Conservation (phyloP, 2,888 invertebrate species). For the Dugesia japonica region DNA sequence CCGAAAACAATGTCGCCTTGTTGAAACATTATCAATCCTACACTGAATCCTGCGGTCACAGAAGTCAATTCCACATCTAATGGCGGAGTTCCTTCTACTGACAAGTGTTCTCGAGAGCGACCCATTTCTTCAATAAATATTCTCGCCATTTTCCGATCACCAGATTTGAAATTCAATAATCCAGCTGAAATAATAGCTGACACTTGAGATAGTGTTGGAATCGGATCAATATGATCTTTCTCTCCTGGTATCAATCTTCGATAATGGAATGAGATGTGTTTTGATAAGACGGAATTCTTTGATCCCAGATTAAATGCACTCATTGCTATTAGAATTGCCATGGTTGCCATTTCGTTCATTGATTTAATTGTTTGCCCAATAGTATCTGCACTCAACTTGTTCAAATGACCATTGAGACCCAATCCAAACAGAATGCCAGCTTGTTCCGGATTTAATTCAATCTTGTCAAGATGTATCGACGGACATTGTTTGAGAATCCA, state of each 20-base stretch:
- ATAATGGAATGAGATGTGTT: constrained; percentile 4
- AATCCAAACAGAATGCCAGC: constrained; percentile 84
- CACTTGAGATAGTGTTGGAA: constrained; percentile 53
- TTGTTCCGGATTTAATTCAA: constrained; percentile 48
- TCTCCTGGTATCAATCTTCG: neutral
- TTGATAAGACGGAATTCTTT: neutral
- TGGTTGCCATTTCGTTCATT: constrained; percentile 35
- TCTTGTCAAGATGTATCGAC: constrained; percentile 44
- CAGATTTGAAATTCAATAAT: constrained; percentile 67
- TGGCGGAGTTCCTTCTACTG: constrained; percentile 21
- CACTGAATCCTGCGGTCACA: constrained; percentile 73
- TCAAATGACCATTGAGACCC: constrained; percentile 68
- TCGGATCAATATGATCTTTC: neutral
- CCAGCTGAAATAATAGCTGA: constrained; percentile 80
- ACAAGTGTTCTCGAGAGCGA: constrained; percentile 39
- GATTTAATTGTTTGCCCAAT: constrained; percentile 21
- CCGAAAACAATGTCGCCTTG: neutral
- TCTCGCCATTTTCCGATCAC: constrained; percentile 75
- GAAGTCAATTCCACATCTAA: constrained; percentile 81
- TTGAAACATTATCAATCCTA: constrained; percentile 53
- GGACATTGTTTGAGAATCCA: constrained; percentile 9
- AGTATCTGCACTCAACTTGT: constrained; percentile 59
- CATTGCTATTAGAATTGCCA: constrained; percentile 35
- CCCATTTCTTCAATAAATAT: constrained; percentile 77
- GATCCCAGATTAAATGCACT: neutral